Percentiles rank a stretch among this genome's conserved stretches.
phyloP scores from a whole-genome alignment of 2,888 invertebrate species.

The Hipparchia sbordonii region DNA sequence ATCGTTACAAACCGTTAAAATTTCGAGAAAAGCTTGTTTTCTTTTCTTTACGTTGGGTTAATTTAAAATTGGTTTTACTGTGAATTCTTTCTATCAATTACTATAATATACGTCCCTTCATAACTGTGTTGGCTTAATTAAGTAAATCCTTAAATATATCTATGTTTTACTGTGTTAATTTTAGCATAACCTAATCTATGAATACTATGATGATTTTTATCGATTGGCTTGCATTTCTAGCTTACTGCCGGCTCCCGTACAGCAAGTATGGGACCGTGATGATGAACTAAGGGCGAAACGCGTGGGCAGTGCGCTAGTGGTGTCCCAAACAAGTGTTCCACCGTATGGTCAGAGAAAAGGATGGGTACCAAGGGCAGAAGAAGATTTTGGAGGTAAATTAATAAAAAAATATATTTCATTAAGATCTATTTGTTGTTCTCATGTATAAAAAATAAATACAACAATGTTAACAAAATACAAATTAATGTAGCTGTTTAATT shows the following conservation, averaged over 20 bases:
- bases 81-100: not conserved
- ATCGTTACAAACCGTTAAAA: not conserved
- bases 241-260: slow-evolving; percentile 93
- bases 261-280: slow-evolving; percentile 94
- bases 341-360: slow-evolving; percentile 97
- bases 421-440: not conserved
- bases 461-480: too few species aligned
- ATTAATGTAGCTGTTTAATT: too few species aligned
- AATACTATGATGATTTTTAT: not conserved
- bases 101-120: not conserved
- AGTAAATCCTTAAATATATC: not conserved
- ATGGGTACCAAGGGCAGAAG: slow-evolving; percentile 94
- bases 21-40: not conserved
- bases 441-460: too few species aligned
- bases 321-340: slow-evolving; percentile 91
- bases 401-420: slow-evolving; percentile 6
- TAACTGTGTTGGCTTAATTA: not conserved
- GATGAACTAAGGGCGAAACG: slow-evolving; percentile 86
- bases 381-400: slow-evolving; percentile 84
- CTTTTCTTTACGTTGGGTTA: not conserved
- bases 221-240: slow-evolving; percentile 71
- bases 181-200: not conserved
- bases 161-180: not conserved
- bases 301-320: slow-evolving; percentile 85
- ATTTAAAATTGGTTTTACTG: not conserved